Evolutionary conservation across 1,140 invertebrate species (phyloP).

Genomic region (Drosophila rhopaloa): DNA sequence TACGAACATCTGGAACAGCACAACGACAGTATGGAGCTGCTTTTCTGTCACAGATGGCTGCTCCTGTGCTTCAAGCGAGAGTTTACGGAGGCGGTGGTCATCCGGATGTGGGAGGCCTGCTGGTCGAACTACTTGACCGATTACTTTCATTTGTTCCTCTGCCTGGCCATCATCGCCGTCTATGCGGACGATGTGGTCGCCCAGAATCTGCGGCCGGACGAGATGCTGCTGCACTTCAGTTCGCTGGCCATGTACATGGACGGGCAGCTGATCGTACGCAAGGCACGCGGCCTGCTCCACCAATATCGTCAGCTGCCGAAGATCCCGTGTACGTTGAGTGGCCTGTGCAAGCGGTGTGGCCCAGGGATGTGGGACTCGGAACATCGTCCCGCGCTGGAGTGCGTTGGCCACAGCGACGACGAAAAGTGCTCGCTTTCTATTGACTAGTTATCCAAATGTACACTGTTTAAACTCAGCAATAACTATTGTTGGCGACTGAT

Average conservation of each 20-base stretch:
- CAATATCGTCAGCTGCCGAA: constrained; percentile 93
- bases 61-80: constrained; percentile 95
- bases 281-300: constrained; percentile 95
- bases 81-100: constrained; percentile 93
- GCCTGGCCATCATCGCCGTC: constrained; percentile 94
- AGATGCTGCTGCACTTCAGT: constrained; percentile 97
- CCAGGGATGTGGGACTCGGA: constrained; percentile 97
- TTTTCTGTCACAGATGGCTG: constrained; percentile 98
- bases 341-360: constrained; percentile 93
- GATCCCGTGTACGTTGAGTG: constrained; percentile 94
- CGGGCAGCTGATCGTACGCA: constrained; percentile 93
- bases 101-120: constrained; percentile 97
- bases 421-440: constrained; percentile 84
- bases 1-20: constrained; percentile 93
- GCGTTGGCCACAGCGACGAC: constrained; percentile 86
- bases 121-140: constrained; percentile 97
- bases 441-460: constrained; percentile 74
- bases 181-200: constrained; percentile 97
- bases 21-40: constrained; percentile 93
- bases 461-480: constrained; percentile 48
- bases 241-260: constrained; percentile 98
- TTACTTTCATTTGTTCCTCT: constrained; percentile 96
- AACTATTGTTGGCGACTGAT: constrained; percentile 47
- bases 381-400: constrained; percentile 91
- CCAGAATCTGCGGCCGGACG: constrained; percentile 94